Evolutionary conservation across 1,140 invertebrate species (phyloP), one percentile per base, ranked within the genome.

Genomic region (Drosophila bifasciata): DNA sequence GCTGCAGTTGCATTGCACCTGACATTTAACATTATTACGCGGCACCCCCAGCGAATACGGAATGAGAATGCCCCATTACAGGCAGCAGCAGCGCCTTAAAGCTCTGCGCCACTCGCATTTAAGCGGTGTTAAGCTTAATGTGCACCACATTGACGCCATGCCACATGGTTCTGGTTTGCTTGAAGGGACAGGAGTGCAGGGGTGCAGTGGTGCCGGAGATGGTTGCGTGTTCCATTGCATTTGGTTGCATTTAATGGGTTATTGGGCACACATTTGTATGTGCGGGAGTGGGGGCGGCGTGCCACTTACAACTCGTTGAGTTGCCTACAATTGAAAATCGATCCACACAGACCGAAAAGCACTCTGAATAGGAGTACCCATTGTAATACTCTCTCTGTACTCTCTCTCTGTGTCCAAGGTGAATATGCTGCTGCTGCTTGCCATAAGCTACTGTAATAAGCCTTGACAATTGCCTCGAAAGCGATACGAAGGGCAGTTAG

Each of bases 11-110:
- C 80, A 85, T 57, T 85, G 80, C 77, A 86, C 80, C 80, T 86
- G 81, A 86, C 77, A 85, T 85, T 85, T 86, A 86, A 85, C 78
- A 85, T 86, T 86, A 85, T 85, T 85, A 74, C 81, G 73, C 80
- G 72, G 73, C 80, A 48, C 55, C 61, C 79, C 66, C 61, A 50
- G 32, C 59, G 41, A 59, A 46, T 71, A 44, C 49, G 44, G 41
- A 74, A 74, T 50, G 62, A 50, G 62, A 50, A 44, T 50, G 32
- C 32, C 13, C 71, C 55, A 69, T 78, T 85, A 70, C 72, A 61
- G 66, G 60, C 52, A 48, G 62, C 63, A 62, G 60, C 52, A 48
- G 62, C 63, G 46, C 77, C 76, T 85, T 85, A 77, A 85, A 70
- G 68, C 56, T 46, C 45, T 44, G 36, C 41, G 50, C 36, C 16